These are phyloP conservation scores for Meloidogyne floridensis DNA, from an alignment of 1,140 invertebrate genomes.

Conservation along the genomic window DNA sequence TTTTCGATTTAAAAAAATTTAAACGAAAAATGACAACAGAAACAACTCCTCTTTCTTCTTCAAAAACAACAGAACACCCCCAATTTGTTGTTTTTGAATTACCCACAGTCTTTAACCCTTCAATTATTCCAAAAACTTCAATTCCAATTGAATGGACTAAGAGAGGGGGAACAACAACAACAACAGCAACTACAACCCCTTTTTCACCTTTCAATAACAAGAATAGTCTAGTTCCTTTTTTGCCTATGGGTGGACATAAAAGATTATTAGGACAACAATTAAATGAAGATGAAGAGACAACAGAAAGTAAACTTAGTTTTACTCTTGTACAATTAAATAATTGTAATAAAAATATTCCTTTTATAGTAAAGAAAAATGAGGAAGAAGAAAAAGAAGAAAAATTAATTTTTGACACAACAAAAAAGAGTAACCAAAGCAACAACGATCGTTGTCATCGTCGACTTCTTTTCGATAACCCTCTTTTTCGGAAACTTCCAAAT, in stretches of 20 bases:
- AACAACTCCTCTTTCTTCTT: too few species aligned
- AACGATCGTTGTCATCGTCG: not conserved
- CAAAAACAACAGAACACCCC: conserved; percentile 10
- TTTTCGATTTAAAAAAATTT: not conserved
- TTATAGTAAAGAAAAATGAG: not conserved
- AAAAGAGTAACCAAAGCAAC: not conserved
- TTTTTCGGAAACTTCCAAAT: conserved; percentile 26
- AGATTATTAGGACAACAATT: conserved; percentile 15
- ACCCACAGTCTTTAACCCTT: not conserved
- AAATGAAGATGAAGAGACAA: not conserved
- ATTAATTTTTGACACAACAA: not conserved
- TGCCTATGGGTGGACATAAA: not conserved
- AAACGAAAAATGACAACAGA: not conserved
- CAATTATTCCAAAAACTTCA: not conserved
- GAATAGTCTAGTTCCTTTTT: not conserved
- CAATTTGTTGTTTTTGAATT: conserved; percentile 32
- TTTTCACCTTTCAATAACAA: not conserved
- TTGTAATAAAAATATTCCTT: not conserved
- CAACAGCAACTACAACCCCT: too few species aligned
- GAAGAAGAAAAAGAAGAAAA: not conserved
- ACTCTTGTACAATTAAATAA: conserved; percentile 9
- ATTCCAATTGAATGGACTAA: not conserved
- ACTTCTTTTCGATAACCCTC: conserved; percentile 28
- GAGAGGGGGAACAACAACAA: not conserved
- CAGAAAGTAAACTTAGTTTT: not conserved